These are phyloP conservation scores for Herpetotheres cachinnans DNA, from an alignment of 2,113 vertebrate genomes.

Conservation along the genomic window DNA sequence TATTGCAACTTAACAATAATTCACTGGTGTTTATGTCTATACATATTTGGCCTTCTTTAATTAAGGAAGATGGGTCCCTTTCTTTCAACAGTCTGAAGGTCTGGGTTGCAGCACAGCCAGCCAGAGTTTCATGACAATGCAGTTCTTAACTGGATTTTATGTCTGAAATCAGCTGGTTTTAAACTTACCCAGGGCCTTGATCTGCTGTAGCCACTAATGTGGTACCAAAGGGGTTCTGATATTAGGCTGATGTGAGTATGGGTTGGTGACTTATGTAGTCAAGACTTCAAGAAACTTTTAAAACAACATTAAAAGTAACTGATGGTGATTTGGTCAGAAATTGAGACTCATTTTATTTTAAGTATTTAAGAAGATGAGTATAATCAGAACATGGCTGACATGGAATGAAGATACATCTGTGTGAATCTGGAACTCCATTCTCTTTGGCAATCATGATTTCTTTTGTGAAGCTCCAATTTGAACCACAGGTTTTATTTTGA, in stretches of 20 bases:
- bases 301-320: not conserved
- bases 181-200: not conserved
- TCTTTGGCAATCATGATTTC: not conserved
- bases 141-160: not conserved
- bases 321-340: not conserved
- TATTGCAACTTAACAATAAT: not conserved
- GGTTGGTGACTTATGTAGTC: not conserved
- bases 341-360: not conserved
- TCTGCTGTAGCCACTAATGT: not conserved
- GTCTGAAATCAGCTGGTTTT: not conserved
- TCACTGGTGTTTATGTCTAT: not conserved
- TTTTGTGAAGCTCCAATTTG: not conserved
- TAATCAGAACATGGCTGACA: not conserved
- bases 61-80: not conserved
- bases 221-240: not conserved
- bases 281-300: not conserved
- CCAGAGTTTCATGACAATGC: not conserved
- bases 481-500: not conserved
- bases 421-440: not conserved
- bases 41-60: not conserved
- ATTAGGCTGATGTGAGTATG: not conserved
- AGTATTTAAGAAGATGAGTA: not conserved
- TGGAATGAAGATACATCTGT: not conserved
- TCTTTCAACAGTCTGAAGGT: not conserved
- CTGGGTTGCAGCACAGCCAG: not conserved